phyloP scores from a whole-genome alignment of 1,140 invertebrate genomes.

The Hormaphis cornu region DNA sequence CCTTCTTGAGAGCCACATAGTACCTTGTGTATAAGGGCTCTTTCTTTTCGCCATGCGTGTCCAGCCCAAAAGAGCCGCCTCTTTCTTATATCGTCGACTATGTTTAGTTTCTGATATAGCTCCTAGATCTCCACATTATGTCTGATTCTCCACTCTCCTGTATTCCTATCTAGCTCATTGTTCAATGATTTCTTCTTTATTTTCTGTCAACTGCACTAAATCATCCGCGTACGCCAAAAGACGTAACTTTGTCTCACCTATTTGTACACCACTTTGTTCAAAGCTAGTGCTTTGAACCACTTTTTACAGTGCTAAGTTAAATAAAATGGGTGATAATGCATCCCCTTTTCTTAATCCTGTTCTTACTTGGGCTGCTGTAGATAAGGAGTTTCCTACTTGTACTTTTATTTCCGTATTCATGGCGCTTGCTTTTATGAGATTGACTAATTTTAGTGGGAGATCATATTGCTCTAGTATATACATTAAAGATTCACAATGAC shows the following conservation, averaged over 20 bases:
- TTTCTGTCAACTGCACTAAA: neutral
- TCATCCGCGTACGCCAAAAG: neutral
- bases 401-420: conserved; percentile 17
- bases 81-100: too few species aligned
- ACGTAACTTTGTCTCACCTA: neutral
- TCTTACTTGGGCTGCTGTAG: neutral
- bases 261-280: neutral
- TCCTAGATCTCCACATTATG: too few species aligned
- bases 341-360: conserved; percentile 32
- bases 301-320: neutral
- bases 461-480: conserved; percentile 14
- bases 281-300: neutral
- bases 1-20: too few species aligned
- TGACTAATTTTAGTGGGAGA: neutral
- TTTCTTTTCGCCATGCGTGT: too few species aligned
- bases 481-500: conserved; percentile 15
- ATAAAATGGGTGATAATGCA: conserved; percentile 9
- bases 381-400: neutral
- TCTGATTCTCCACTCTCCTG: too few species aligned
- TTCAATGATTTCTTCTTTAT: too few species aligned
- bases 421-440: neutral
- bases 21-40: too few species aligned
- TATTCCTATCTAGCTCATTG: too few species aligned
- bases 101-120: too few species aligned
- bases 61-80: too few species aligned